phyloP scores from a whole-genome alignment of 2,888 invertebrate species.

The Psylliodes chrysocephalus region DNA sequence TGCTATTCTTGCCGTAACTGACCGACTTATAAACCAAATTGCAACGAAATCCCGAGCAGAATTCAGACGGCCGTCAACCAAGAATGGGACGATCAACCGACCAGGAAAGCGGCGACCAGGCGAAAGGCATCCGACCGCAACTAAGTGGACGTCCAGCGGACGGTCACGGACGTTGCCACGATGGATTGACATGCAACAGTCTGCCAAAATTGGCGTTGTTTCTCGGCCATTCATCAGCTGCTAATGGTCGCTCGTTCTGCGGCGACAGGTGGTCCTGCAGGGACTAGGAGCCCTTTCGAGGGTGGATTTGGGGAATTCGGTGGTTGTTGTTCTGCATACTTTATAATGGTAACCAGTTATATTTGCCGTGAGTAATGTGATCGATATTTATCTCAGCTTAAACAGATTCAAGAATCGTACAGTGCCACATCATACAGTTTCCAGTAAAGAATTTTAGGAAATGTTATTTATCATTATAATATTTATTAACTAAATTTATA shows the following conservation, averaged over 20 bases:
- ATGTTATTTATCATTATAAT: no score
- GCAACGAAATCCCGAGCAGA: conserved; percentile 5
- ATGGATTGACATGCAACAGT: conserved; percentile 57
- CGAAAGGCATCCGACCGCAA: conserved; percentile 35
- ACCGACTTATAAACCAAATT: conserved; percentile 15
- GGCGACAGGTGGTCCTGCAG: conserved; percentile 57
- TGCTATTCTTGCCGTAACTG: background rate
- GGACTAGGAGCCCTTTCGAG: background rate
- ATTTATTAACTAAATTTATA: no score
- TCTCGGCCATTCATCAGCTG: conserved; percentile 62
- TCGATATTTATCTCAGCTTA: no score
- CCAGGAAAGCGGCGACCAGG: conserved; percentile 9
- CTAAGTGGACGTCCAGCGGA: conserved; percentile 37
- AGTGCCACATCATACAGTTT: no score
- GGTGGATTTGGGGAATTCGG: background rate
- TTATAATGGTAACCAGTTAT: background rate
- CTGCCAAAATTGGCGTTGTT: conserved; percentile 62
- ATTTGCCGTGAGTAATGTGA: no score
- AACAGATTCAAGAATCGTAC: no score
- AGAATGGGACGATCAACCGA: conserved; percentile 26
- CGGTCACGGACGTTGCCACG: conserved; percentile 32
- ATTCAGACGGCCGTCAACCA: conserved; percentile 21
- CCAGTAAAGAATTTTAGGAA: no score
- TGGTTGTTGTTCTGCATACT: background rate
- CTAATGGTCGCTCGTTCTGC: conserved; percentile 59